phyloP scores from a whole-genome alignment of 2,888 invertebrate genomes.

The Heliconius cydno region DNA sequence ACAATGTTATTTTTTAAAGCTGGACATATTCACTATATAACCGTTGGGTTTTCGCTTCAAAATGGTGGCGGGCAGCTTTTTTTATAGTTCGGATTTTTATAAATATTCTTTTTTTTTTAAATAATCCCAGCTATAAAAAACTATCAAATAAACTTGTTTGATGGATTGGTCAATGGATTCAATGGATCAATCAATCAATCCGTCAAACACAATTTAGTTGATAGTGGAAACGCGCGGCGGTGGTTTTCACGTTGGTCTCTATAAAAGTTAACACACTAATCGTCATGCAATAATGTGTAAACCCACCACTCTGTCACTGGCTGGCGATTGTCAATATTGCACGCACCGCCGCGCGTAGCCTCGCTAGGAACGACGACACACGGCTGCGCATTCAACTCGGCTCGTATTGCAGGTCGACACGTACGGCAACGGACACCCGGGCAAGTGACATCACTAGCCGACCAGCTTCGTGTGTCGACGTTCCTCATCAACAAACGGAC shows the following conservation, averaged over 20 bases:
- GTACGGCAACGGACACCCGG: conserved; percentile 73
- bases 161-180: conserved; percentile 8
- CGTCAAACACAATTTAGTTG: conserved; percentile 42
- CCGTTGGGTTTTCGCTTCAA: conserved; percentile 67
- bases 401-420: conserved; percentile 77
- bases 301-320: conserved; percentile 2
- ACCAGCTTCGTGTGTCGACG: conserved; percentile 78
- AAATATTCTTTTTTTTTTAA: conserved; percentile 22
- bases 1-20: conserved; percentile 39
- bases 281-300: conserved; percentile 39
- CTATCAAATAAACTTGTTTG: conserved; percentile 36
- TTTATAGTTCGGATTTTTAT: conserved; percentile 52
- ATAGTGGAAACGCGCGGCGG: conserved; percentile 63
- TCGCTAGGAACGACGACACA: conserved; percentile 82
- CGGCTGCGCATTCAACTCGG: conserved; percentile 74
- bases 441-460: conserved; percentile 69
- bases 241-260: conserved; percentile 49
- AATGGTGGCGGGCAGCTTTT: conserved; percentile 75
- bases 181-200: conserved; percentile 22
- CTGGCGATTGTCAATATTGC: conserved; percentile 15
- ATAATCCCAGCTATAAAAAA: conserved; percentile 55
- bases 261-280: conserved; percentile 41
- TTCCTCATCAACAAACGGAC: conserved; percentile 80
- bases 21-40: conserved; percentile 60
- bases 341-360: conserved; percentile 55